phyloP scores from a whole-genome alignment of 2,888 invertebrate genomes.

The Acanthosoma haemorrhoidale region DNA sequence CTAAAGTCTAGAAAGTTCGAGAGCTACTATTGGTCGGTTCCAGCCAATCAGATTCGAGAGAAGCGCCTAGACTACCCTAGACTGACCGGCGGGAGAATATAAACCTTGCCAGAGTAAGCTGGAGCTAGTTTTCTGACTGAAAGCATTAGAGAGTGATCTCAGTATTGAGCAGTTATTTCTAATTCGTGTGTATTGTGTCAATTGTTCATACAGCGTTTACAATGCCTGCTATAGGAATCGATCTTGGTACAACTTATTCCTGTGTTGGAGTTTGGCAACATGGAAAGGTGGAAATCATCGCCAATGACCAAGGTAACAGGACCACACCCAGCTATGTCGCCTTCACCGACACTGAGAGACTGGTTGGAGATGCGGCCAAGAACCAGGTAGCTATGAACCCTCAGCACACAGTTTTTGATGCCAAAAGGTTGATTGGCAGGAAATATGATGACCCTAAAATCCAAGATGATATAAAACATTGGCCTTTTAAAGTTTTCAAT shows the following conservation, averaged over 20 bases:
- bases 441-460: conserved; percentile 65
- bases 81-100: neutral
- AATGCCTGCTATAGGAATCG: conserved; percentile 70
- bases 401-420: conserved; percentile 69
- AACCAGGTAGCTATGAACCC: conserved; percentile 69
- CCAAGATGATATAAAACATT: conserved; percentile 72
- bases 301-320: conserved; percentile 81
- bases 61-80: no score
- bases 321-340: conserved; percentile 76
- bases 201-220: no score
- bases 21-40: neutral
- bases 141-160: neutral
- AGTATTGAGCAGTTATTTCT: neutral
- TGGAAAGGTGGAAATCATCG: conserved; percentile 50
- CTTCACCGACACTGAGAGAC: conserved; percentile 53
- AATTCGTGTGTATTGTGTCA: no score
- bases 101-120: neutral
- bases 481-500: conserved; percentile 71
- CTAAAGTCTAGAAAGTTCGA: neutral
- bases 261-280: neutral
- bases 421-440: conserved; percentile 65
- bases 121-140: neutral
- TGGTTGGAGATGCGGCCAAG: conserved; percentile 47
- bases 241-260: conserved; percentile 81
- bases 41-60: no score